A percentile compares a stretch with the other conserved stretches of the same genome.
phyloP scores from a whole-genome alignment of 1,140 invertebrate species.

The Drosophila rhopaloa region DNA sequence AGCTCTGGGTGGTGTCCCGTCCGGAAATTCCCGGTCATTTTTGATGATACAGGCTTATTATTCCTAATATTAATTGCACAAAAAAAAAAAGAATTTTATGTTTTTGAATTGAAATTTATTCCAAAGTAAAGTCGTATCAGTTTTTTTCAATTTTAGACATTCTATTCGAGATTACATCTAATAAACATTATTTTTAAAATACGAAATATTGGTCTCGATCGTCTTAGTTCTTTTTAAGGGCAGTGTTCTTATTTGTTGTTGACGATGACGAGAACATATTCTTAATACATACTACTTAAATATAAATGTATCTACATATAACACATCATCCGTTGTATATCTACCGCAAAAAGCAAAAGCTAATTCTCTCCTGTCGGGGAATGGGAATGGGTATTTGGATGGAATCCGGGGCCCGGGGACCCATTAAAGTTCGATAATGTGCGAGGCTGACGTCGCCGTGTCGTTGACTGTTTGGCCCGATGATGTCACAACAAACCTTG shows the following conservation, averaged over 20 bases:
- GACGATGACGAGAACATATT: not conserved
- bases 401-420: conserved; percentile 21
- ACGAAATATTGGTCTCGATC: not conserved
- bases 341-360: conserved; percentile 67
- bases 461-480: conserved; percentile 71
- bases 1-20: not conserved
- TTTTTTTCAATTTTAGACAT: too few relatives aligned
- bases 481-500: conserved; percentile 76
- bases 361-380: conserved; percentile 62
- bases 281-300: not conserved
- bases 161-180: too few relatives aligned
- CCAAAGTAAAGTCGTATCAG: too few relatives aligned
- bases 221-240: not conserved
- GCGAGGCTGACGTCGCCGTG: conserved; percentile 62
- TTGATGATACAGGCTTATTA: too few relatives aligned
- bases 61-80: too few relatives aligned
- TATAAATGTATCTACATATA: conserved; percentile 21
- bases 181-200: not conserved
- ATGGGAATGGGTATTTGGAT: not conserved
- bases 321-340: conserved; percentile 43
- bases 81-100: too few relatives aligned
- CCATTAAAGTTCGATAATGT: conserved; percentile 82
- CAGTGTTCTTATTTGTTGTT: not conserved
- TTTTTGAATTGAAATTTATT: too few relatives aligned
- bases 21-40: not conserved